Base-by-base conservation (phyloP, 2,888 invertebrate species). In the Eilema depressum region DNA sequence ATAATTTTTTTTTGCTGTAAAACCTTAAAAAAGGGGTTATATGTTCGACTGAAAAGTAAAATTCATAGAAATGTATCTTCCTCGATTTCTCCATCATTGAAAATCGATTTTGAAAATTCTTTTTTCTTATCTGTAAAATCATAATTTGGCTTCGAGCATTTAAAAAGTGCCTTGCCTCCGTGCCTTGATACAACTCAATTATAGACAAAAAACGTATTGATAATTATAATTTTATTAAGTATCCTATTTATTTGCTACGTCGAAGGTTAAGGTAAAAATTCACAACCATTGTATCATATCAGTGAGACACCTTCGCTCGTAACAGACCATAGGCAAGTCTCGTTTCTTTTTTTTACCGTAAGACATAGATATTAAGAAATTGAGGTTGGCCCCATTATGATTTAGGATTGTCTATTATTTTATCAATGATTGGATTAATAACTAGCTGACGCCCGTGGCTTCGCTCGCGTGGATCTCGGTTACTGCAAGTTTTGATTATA, bases 331-430 rank as follows among this genome's bases (percentile, higher is more conserved):
- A 93, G 94, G 89, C 95, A 93, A 91, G 87, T 90, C 93, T 93
- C 92, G 89, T 89, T 88, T 86, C 85, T 91, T 88, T 87, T 41
- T 91, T 87, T 88, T 93, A 93, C 90, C 89, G 87, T 94, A 93
- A 94, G 93, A 92, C 91, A 91, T 95, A 95, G 94, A 92, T 92
- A 87, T 86, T 93, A 93, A 93, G 91, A 86, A 86, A 87, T 66
- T 69, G 67, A 76, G 78, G 80, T 63, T 75, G 75, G 76, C 71
- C 61, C 73, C 62, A 71, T 57, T 76, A 47, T 23, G 33, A 23
- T 72, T 23, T 63, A 63, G 61, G 30, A n/a, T 62, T 76, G 37
- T 47, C 23, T 70, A 67, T 66, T 75, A 63, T 71, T 65, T 33
- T 65, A 65, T 65, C 30, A 14, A 37, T 28, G 63, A 14, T 12